Base-by-base conservation (phyloP, 2,113 vertebrate species). In the Sula dactylatra region DNA sequence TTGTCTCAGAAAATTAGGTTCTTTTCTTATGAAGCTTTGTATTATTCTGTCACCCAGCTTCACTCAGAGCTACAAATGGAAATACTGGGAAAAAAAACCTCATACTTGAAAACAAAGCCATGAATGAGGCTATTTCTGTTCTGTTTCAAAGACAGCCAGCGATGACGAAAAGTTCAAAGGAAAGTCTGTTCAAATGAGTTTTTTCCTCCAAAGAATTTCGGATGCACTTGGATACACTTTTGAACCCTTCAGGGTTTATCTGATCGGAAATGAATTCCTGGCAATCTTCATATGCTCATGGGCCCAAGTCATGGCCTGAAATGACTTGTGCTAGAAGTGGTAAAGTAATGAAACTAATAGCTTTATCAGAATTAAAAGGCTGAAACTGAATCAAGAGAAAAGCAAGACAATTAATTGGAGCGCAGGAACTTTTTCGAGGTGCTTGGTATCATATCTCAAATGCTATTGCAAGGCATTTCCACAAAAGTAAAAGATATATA, bases 111-210 rank as follows among this genome's bases (percentile, higher is more conserved):
- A 91, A 82, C 42, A 93, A 93, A 82, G 27, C 50, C 36, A 65
- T 10, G 62, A 85, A 88, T 45, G 27, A 91, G 58, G 49, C 31
- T 81, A 42, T 76, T 80, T 65, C 62, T 87, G 25, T 66, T 76
- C n/a, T 87, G 8, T 90, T 93, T 91, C 93, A 91, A 81, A 93
- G 88, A 16, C 85, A 93, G 32, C 6, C 16, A 86, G 47, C 58
- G n/a, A 81, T 84, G 50, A 77, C 73, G 93, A 78, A 87, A 93
- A 86, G 26, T 74, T 94, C 76, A 86, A 88, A 92, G 42, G 9
- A 88, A 88, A 95, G 61, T 25, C 72, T 82, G 47, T 69, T 91
- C 52, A 91, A 86, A 94, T 64, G 69, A 88, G 65, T 65, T 82
- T 91, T 95, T 49, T 85, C 42, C 76, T 90, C 80, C 61, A 65